Conservation (phyloP, 2,888 invertebrate genomes). For the Agonopterix subpropinquella region DNA sequence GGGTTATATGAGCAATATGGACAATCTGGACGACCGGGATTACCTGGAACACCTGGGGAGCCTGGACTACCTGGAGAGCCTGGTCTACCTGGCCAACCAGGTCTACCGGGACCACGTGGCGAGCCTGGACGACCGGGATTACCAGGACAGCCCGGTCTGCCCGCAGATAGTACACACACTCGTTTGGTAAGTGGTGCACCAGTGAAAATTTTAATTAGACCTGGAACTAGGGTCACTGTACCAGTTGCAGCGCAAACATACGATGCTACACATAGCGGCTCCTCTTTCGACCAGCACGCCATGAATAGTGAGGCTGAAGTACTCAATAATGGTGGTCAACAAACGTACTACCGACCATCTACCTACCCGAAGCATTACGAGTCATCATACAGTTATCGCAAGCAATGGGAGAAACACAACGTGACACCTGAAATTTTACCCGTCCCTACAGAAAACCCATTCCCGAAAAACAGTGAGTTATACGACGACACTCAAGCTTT, state of each 20-base stretch:
- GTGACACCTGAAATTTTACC: conserved; percentile 25
- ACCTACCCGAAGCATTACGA: conserved; percentile 48
- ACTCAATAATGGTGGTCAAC: conserved; percentile 24
- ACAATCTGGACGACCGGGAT: conserved; percentile 17
- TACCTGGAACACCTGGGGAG: conserved; percentile 20
- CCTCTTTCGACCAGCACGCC: conserved; percentile 35
- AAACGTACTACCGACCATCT: conserved; percentile 23
- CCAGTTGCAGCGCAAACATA: conserved; percentile 46
- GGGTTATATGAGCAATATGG: conserved; percentile 21
- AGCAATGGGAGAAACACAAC: conserved; percentile 65
- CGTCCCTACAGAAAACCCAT: conserved; percentile 35
- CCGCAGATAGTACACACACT: conserved; percentile 14
- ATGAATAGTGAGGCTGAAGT: conserved; percentile 44
- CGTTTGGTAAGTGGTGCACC: conserved; percentile 38
- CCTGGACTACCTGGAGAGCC: conserved; percentile 19
- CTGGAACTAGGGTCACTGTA: conserved; percentile 45
- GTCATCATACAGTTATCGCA: conserved; percentile 57
- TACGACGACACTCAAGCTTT: conserved; percentile 38
- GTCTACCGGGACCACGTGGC: conserved; percentile 18
- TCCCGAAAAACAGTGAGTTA: conserved; percentile 43
- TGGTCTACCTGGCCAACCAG: conserved; percentile 32
- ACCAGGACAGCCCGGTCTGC: too few relatives aligned
- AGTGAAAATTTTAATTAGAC: conserved; percentile 45
- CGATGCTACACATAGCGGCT: conserved; percentile 24
- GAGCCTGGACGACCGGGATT: neutral